Percentiles rank a stretch among this genome's conserved stretches.
Evolutionary conservation across 2,797 vertebrate species (phyloP).

Genomic region (Synanceia verrucosa): DNA sequence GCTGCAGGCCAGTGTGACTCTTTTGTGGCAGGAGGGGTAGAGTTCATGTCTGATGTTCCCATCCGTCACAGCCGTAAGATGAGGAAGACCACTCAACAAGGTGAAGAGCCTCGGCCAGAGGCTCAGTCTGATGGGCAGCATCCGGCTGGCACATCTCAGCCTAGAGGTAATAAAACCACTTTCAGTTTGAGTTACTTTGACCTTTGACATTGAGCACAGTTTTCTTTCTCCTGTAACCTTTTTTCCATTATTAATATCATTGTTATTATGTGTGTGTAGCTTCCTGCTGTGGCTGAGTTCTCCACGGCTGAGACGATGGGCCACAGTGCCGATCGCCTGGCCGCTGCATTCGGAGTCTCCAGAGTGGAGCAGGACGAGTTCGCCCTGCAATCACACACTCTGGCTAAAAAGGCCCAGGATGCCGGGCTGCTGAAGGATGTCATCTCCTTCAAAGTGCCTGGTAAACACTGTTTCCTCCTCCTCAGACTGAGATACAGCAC

Average conservation of each 20-base stretch:
- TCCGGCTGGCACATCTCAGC: conserved; percentile 88
- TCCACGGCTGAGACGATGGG: conserved; percentile 96
- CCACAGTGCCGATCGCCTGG: conserved; percentile 94
- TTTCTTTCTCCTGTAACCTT: neutral
- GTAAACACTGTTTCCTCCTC: conserved; percentile 65
- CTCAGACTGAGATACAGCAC: neutral
- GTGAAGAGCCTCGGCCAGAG: conserved; percentile 91
- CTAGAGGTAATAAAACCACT: conserved; percentile 85
- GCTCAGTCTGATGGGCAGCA: conserved; percentile 88
- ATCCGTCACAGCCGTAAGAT: conserved; percentile 98
- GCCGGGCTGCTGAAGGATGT: conserved; percentile 88
- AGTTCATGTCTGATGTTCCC: conserved; percentile 96
- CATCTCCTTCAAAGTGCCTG: conserved; percentile 93
- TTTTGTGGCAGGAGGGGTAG: conserved; percentile 91
- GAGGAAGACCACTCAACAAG: conserved; percentile 93
- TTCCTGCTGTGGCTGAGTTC: conserved; percentile 94
- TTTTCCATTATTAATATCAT: too few relatives aligned
- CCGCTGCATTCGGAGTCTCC: conserved; percentile 90
- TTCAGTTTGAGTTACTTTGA: neutral
- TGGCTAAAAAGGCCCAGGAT: conserved; percentile 94
- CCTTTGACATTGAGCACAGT: too few relatives aligned
- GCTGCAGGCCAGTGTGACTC: conserved; percentile 92
- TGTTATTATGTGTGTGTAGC: conserved; percentile 69
- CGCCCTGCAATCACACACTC: conserved; percentile 88
- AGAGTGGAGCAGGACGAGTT: conserved; percentile 94